Conservation (phyloP, 2,888 invertebrate species). For the Frankliniella fusca region DNA sequence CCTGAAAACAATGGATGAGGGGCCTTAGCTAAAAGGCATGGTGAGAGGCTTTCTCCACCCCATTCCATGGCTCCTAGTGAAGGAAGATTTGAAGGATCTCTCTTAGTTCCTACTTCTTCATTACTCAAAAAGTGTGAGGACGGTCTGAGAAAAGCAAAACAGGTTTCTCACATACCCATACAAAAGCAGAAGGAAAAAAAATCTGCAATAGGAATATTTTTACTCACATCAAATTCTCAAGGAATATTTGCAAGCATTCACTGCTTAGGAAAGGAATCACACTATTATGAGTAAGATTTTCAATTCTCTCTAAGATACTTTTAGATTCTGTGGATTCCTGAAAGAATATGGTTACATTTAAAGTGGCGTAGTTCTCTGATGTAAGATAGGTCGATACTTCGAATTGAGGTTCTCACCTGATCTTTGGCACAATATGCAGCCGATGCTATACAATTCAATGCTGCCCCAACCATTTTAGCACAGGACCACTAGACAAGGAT, state of each 20-base stretch:
- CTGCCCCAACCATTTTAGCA: conserved; percentile 40
- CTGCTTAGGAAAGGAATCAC: not conserved
- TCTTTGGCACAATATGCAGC: not conserved
- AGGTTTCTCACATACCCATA: too few species aligned
- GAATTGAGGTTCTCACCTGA: not conserved
- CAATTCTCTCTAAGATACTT: not conserved
- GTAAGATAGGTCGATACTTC: not conserved
- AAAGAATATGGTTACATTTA: not conserved
- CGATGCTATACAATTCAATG: conserved; percentile 37
- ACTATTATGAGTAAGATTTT: not conserved
- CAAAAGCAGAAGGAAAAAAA: not conserved
- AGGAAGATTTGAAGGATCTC: conserved; percentile 41
- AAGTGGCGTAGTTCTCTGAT: not conserved
- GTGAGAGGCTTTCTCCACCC: conserved; percentile 38
- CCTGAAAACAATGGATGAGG: conserved; percentile 39
- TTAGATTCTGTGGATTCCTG: not conserved
- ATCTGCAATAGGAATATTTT: not conserved
- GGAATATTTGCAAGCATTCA: not conserved
- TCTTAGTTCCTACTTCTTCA: conserved; percentile 33
- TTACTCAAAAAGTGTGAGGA: conserved; percentile 35
- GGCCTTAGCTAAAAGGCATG: conserved; percentile 38
- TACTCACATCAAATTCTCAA: not conserved
- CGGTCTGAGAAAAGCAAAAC: conserved; percentile 33
- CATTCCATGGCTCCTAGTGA: conserved; percentile 40
- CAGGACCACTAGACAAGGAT: conserved; percentile 40